Conservation (phyloP, 2,797 vertebrate genomes). For the Luscinia megarhynchos region DNA sequence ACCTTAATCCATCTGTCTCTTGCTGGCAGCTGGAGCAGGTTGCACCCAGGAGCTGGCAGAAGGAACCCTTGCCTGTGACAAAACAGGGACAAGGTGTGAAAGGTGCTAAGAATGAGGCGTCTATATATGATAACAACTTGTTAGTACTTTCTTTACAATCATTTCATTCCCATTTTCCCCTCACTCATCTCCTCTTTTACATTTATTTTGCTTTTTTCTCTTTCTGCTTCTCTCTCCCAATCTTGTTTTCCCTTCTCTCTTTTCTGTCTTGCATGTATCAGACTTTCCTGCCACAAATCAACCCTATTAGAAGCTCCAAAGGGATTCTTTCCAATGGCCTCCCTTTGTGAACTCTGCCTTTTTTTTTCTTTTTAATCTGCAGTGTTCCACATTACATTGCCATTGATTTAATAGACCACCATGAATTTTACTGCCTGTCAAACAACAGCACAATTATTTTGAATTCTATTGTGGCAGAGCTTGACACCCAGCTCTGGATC, state of each 20-base stretch:
- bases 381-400: slow-evolving; percentile 58
- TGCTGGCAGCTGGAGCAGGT: neutral
- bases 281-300: slow-evolving; percentile 44
- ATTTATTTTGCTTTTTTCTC: neutral
- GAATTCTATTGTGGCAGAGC: slow-evolving; percentile 58
- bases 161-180: neutral
- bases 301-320: slow-evolving; percentile 54
- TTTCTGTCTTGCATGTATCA: neutral
- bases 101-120: neutral
- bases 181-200: neutral
- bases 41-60: neutral
- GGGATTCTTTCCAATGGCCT: slow-evolving; percentile 37
- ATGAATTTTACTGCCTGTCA: slow-evolving; percentile 74
- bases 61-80: neutral
- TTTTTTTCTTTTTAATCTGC: slow-evolving; percentile 61
- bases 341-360: slow-evolving; percentile 31
- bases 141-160: neutral
- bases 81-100: neutral
- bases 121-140: neutral
- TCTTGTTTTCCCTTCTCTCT: neutral
- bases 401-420: slow-evolving; percentile 71
- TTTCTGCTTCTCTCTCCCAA: neutral
- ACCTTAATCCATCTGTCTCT: neutral
- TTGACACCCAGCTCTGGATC: slow-evolving; percentile 54
- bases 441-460: slow-evolving; percentile 69